A percentile compares a stretch with the other conserved stretches of the same genome.
Conservation (phyloP, 2,888 invertebrate species). For the Drosophila kuntzei region DNA sequence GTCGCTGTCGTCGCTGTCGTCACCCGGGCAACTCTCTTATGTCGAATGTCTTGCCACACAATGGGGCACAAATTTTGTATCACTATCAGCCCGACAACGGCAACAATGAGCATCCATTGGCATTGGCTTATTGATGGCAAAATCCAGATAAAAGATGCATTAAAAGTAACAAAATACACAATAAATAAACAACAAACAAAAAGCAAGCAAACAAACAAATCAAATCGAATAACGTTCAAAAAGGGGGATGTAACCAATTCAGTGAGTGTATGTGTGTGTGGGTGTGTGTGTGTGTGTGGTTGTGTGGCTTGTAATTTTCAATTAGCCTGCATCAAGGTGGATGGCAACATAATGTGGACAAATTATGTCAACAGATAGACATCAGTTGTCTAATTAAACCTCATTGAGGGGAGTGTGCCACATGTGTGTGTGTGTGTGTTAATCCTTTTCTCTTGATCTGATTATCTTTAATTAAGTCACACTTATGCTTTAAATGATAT, state of each 20-base stretch:
- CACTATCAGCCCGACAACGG: conserved; percentile 60
- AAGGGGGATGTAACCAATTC: conserved; percentile 26
- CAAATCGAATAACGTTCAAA: conserved; percentile 67
- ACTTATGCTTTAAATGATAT: conserved; percentile 35
- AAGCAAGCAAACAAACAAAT: conserved; percentile 74
- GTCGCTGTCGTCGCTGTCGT: conserved; percentile 29
- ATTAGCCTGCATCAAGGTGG: conserved; percentile 66
- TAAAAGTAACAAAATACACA: conserved; percentile 80
- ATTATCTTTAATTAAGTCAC: conserved; percentile 45
- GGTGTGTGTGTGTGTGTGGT: conserved; percentile 17
- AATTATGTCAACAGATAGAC: conserved; percentile 78
- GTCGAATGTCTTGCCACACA: conserved; percentile 44
- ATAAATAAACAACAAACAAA: conserved; percentile 73
- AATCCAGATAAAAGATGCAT: conserved; percentile 80
- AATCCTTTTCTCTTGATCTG: conserved; percentile 18
- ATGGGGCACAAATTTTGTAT: conserved; percentile 74
- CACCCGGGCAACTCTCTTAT: conserved; percentile 56
- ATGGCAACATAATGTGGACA: conserved; percentile 70
- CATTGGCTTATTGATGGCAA: conserved; percentile 70
- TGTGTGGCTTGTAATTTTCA: conserved; percentile 69
- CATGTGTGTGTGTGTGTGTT: conserved; percentile 29
- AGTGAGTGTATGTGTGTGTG: conserved; percentile 8
- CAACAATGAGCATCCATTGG: conserved; percentile 47
- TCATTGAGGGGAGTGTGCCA: conserved; percentile 39
- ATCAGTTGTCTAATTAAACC: conserved; percentile 68